Evolutionary conservation across 2,797 vertebrate species (phyloP), one percentile per base, ranked within the genome.

Genomic region (Sciurus vulgaris): DNA sequence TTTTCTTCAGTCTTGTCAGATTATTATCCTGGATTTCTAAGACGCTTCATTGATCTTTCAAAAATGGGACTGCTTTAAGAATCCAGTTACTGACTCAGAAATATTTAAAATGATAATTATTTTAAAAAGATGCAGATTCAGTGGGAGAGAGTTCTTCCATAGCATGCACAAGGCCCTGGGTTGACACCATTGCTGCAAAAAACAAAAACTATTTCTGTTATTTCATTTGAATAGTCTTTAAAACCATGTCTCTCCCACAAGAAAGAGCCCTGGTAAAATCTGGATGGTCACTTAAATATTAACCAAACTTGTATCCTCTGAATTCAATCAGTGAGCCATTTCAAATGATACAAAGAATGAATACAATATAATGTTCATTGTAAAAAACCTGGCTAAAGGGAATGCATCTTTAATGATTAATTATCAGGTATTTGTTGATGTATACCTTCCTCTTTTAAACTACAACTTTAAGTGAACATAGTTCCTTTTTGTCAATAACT

Each of bases 21-120:
- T 89, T 95, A 56, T 95, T 78, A 2, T 26, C 41, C 33, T 87
- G 24, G 10, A 85, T 93, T 97, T 47, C n/a, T 47, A 97, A 86
- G 54, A 74, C 72, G 33, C n/a, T 89, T 96, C 18, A 87, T 8
- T 83, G 69, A 35, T 91, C 56, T 96, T 96, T 90, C 73, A 82
- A 79, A 56, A 77, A 89, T 96, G 9, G 14, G 18, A 85, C 84
- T 88, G 33, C 41, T 96, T 89, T 94, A 95, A 93, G 85, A 95
- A 95, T 70, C 33, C 24, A 70, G 0, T 26, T 93, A 82, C 85
- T 96, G 92, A 91, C 59, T 94, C 86, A 96, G 84, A 88, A 86
- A 89, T 49, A 93, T 84, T 96, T 95, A 18, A 93, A 91, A 83
- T 78, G 78, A 35, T 77, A 49, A 44, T 79, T 86, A 89, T 47